These are phyloP conservation scores for Teleogryllus occipitalis DNA, from an alignment of 1,140 invertebrate genomes.

Conservation along the genomic window DNA sequence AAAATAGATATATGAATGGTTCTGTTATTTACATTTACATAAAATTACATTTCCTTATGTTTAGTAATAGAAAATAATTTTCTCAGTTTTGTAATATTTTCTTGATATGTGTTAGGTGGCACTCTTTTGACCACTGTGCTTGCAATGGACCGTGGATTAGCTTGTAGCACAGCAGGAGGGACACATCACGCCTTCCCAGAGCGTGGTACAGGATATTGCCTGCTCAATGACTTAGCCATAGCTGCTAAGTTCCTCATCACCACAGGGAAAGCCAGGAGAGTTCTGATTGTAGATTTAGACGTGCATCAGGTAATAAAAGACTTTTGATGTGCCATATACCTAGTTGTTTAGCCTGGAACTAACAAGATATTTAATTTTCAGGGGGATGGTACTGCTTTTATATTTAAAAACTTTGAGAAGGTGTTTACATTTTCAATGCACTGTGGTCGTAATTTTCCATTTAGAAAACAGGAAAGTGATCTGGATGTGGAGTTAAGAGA, in stretches of 20 bases:
- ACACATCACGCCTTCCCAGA: constrained; percentile 36
- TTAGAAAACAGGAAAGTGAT: constrained; percentile 33
- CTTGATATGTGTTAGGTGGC: constrained; percentile 27
- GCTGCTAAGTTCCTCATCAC: constrained; percentile 29
- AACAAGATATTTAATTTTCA: constrained; percentile 24
- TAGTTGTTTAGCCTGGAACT: too few species aligned
- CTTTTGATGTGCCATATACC: too few species aligned
- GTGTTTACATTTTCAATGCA: constrained; percentile 36
- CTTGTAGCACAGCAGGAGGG: constrained; percentile 35
- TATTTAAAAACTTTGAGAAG: constrained; percentile 29
- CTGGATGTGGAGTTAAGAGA: constrained; percentile 31
- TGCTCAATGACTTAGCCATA: constrained; percentile 35
- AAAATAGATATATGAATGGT: neutral
- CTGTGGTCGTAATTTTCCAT: constrained; percentile 34
- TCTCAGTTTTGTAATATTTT: neutral
- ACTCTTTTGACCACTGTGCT: constrained; percentile 31
- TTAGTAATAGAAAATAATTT: constrained; percentile 6
- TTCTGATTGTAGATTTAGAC: constrained; percentile 36
- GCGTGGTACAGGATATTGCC: constrained; percentile 34
- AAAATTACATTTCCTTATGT: neutral
- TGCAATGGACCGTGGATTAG: constrained; percentile 31
- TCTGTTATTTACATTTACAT: neutral
- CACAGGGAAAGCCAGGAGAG: constrained; percentile 25
- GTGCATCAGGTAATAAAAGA: constrained; percentile 32
- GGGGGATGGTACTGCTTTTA: constrained; percentile 35